Conservation (phyloP, 2,113 vertebrate species). For the Centrocercus urophasianus region DNA sequence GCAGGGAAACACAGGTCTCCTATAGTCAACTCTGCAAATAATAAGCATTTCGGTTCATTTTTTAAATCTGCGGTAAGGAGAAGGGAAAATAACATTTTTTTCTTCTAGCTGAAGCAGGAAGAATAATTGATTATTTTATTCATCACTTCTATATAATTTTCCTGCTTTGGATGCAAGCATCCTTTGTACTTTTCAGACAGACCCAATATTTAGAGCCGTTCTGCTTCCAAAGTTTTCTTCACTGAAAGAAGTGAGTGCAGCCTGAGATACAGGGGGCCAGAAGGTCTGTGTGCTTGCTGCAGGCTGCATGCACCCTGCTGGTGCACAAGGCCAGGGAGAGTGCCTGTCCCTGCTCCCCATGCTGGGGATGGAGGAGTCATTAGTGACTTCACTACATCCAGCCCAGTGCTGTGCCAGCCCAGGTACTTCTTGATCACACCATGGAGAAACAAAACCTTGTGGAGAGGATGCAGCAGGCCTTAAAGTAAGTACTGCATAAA, state of each 20-base stretch:
- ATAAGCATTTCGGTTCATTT: constrained; percentile 27
- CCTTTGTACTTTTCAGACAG: not conserved
- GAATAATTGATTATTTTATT: constrained; percentile 34
- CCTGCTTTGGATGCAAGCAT: not conserved
- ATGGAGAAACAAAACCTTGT: constrained; percentile 4
- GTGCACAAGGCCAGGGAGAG: constrained; percentile 28
- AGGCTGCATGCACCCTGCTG: not conserved
- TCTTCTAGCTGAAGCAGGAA: constrained; percentile 50
- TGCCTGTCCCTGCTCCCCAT: not conserved
- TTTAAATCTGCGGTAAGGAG: constrained; percentile 26
- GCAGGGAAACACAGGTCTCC: not conserved
- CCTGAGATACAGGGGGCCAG: constrained; percentile 19
- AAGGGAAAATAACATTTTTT: constrained; percentile 38
- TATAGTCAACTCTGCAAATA: not conserved
- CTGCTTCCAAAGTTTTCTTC: constrained; percentile 1
- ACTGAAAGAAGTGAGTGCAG: constrained; percentile 14
- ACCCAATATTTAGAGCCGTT: not conserved
- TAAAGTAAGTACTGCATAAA: not conserved
- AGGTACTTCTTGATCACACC: not conserved
- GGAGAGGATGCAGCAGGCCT: not conserved
- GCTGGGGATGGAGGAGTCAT: constrained; percentile 36
- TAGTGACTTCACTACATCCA: constrained; percentile 33
- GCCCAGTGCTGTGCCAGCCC: not conserved
- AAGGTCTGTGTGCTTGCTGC: not conserved
- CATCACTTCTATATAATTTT: not conserved